Evolutionary conservation across 2,113 vertebrate genomes (phyloP).

Genomic region (Vanacampus margaritifer): DNA sequence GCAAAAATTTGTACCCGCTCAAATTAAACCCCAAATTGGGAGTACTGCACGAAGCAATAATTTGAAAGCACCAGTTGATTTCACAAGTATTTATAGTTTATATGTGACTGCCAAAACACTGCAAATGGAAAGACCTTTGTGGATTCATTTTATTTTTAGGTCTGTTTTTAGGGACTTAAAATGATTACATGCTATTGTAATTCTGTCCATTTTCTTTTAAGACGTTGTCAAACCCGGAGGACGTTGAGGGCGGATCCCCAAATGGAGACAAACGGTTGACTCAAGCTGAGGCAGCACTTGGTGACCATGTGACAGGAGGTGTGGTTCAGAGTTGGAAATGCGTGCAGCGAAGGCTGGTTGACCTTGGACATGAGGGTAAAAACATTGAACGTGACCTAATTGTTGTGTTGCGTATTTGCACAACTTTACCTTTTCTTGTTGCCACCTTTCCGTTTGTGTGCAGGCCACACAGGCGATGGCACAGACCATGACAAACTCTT

Average conservation of each 20-base stretch:
- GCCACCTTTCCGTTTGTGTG: conserved; percentile 2
- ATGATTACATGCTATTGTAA: neutral
- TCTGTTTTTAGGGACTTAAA: too few species aligned
- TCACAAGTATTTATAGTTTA: too few species aligned
- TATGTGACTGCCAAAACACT: too few species aligned
- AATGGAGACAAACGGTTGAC: conserved; percentile 39
- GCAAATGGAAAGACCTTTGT: too few species aligned
- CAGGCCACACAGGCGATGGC: conserved; percentile 39
- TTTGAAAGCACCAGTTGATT: too few species aligned
- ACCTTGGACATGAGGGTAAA: conserved; percentile 50
- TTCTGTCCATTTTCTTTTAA: conserved; percentile 14
- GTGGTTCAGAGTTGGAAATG: conserved; percentile 69
- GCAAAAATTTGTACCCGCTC: too few species aligned
- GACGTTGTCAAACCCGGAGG: conserved; percentile 33
- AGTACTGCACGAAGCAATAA: too few species aligned
- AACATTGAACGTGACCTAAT: neutral
- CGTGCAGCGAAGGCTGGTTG: conserved; percentile 59
- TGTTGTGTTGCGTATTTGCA: neutral
- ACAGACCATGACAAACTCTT: conserved; percentile 77
- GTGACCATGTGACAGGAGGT: conserved; percentile 64
- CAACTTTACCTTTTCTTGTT: neutral
- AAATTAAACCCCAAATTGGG: too few species aligned
- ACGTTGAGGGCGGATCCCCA: conserved; percentile 10
- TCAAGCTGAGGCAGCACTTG: conserved; percentile 54
- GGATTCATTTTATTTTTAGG: too few species aligned